Base-by-base conservation (phyloP, 2,113 vertebrate species). In the Lampris megalopsis region DNA sequence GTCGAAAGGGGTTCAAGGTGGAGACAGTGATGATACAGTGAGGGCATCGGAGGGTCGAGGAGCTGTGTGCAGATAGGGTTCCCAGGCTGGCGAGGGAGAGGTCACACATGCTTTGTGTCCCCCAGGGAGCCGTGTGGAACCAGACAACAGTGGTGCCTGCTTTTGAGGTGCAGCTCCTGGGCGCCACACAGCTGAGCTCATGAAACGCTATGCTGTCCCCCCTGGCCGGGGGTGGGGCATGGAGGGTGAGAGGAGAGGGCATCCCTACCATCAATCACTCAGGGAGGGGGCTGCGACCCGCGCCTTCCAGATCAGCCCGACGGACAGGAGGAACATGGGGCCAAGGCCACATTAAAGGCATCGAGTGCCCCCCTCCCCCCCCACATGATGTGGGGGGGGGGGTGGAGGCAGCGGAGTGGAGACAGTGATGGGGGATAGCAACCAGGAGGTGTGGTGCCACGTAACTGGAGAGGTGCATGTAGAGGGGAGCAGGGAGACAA, bases 401-500 rank as follows among this genome's bases (percentile, higher is more conserved):
- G 79, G 77, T 76, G 80, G 63, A 86, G 84, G 73, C 68, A 84
- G 65, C 87, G 86, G 87, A 89, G 73, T 80, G 73, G 82, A 59
- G 64, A 76, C 53, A 9, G 90, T 86, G 88, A 94, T 92, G 94
- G 95, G 93, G 94, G 95, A 97, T 95, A 95, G 95, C 95, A 95
- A 95, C 95, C 93, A 91, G 81, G 90, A 96, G 92, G 95, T 95
- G 95, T 94, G 92, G 92, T 94, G 94, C 88, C 88, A 93, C 94
- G 96, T 96, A 96, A 96, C 95, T 92, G 91, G 95, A 96, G 96
- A 92, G 82, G 92, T 91, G 82, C 83, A 24, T 0, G 24, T 24
- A 24, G 24, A 75, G 83, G 90, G 92, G 89, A 91, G 77, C 68
- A 64, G 67, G 86, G 76, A 92, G 71, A 76, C 78, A 86, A 77